Conservation (phyloP, 2,113 vertebrate species). For the Galemys pyrenaicus region DNA sequence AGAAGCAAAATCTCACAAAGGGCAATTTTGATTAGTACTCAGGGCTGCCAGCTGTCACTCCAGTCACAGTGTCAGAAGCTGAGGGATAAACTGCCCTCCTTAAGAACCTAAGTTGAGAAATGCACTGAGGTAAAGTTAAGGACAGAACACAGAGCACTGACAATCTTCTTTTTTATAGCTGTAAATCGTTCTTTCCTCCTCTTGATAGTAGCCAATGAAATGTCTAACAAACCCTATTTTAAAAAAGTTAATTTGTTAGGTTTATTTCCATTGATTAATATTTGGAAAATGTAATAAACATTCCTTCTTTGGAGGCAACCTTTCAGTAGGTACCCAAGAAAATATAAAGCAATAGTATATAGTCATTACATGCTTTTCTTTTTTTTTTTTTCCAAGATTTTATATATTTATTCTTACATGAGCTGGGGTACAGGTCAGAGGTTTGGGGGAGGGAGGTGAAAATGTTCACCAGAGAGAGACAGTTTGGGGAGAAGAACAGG, state of each 20-base stretch:
- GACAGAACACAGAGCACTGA: neutral
- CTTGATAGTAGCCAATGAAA: neutral
- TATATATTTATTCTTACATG: too few relatives aligned
- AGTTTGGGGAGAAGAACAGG: too few relatives aligned
- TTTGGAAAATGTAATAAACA: slow-evolving; percentile 18
- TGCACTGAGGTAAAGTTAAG: neutral
- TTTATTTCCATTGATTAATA: slow-evolving; percentile 29
- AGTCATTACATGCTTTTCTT: neutral
- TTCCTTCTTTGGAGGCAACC: neutral
- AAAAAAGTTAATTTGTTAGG: neutral
- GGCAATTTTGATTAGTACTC: slow-evolving; percentile 46
- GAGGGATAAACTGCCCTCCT: slow-evolving; percentile 31
- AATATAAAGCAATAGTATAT: neutral
- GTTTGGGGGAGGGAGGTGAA: too few relatives aligned
- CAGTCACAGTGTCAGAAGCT: neutral
- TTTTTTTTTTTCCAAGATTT: too few relatives aligned
- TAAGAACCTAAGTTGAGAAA: slow-evolving; percentile 45
- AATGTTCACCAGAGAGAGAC: too few relatives aligned
- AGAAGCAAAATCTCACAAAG: slow-evolving; percentile 43
- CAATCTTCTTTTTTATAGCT: neutral
- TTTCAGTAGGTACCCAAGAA: neutral
- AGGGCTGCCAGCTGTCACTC: slow-evolving; percentile 16
- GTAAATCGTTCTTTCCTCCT: neutral
- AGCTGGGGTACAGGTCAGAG: too few relatives aligned
- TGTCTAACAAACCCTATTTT: neutral